Evolutionary conservation across 2,888 invertebrate genomes (phyloP).

Genomic region (Macroteleia sp.): DNA sequence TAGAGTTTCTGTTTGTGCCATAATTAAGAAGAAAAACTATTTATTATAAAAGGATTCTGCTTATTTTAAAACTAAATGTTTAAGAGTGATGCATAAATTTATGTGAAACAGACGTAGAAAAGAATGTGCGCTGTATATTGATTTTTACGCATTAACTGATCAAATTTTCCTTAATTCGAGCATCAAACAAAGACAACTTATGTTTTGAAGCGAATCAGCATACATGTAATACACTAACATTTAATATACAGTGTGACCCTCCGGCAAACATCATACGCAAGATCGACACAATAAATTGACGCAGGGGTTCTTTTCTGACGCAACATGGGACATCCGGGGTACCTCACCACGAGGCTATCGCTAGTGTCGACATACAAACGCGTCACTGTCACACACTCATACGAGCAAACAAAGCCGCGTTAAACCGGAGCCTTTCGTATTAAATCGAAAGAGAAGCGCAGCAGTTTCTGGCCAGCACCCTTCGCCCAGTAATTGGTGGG

Average conservation of each 20-base stretch:
- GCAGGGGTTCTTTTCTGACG: slow-evolving; percentile 41
- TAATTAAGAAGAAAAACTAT: too few relatives aligned
- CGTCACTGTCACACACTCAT: slow-evolving; percentile 42
- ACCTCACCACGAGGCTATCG: slow-evolving; percentile 11
- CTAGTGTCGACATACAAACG: slow-evolving; percentile 16
- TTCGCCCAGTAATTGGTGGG: slow-evolving; percentile 70
- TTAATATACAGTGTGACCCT: slow-evolving; percentile 49
- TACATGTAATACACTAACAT: slow-evolving; percentile 49
- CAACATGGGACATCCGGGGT: slow-evolving; percentile 39
- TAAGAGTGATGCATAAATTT: too few relatives aligned
- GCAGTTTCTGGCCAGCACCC: slow-evolving; percentile 45
- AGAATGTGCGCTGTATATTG: too few relatives aligned
- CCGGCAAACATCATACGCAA: slow-evolving; percentile 41
- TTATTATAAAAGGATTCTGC: too few relatives aligned
- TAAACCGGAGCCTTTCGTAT: slow-evolving; percentile 52
- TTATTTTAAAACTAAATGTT: too few relatives aligned
- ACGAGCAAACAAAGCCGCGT: slow-evolving; percentile 56
- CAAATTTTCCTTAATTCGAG: slow-evolving; percentile 14
- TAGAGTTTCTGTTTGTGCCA: too few relatives aligned
- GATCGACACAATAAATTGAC: slow-evolving; percentile 40
- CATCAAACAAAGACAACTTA: slow-evolving; percentile 39
- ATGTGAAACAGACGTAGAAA: too few relatives aligned
- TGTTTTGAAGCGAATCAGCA: slow-evolving; percentile 38
- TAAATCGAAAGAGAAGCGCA: slow-evolving; percentile 43
- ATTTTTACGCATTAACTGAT: too few relatives aligned